Evolutionary conservation across 2,113 vertebrate species (phyloP), one percentile per base, ranked within the genome.

Genomic region (Callipepla squamata): DNA sequence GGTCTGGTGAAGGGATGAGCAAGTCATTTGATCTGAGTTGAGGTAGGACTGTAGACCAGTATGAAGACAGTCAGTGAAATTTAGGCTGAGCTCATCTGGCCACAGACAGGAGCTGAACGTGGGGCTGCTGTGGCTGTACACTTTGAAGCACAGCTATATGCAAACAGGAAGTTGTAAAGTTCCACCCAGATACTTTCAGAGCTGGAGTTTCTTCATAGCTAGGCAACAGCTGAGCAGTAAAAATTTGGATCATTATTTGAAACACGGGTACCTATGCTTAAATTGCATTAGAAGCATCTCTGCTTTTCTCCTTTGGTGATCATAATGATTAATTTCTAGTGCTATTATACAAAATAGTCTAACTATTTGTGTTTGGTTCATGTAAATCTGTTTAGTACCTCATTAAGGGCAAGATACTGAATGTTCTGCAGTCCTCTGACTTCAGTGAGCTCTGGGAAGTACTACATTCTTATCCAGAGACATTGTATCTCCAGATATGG

Each of bases 381-480:
- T 17, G 9, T 47, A 84, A 68, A 72, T 78, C 44, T 79, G 9
- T 90, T 87, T 32, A 73, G 66, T 75, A 53, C 38, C 55, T 90
- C 66, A 57, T 61, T 84, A 92, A 90, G 12, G 18, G 34, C 67
- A 50, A 12, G 11, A 62, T 59, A 78, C 18, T 57, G 76, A 65
- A 22, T 48, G 23, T 48, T 81, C 53, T 74, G 40, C 38, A 70
- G 51, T 72, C 61, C 68, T 73, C 76, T 85, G 45, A 36, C 48
- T 93, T 68, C 36, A 87, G 13, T 18, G 25, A 88, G 57, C 57
- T 85, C 34, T 76, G 53, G 81, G 59, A 51, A 91, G 58, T 13
- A 53, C 44, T 85, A 65, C 68, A 75, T 95, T 93, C 81, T 94
- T 93, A 67, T 45, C 30, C 66, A 79, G 9, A 95, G 75, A 87